These are phyloP conservation scores for Pseudobourletiella spinata DNA, from an alignment of 1,140 invertebrate species.

Conservation along the genomic window DNA sequence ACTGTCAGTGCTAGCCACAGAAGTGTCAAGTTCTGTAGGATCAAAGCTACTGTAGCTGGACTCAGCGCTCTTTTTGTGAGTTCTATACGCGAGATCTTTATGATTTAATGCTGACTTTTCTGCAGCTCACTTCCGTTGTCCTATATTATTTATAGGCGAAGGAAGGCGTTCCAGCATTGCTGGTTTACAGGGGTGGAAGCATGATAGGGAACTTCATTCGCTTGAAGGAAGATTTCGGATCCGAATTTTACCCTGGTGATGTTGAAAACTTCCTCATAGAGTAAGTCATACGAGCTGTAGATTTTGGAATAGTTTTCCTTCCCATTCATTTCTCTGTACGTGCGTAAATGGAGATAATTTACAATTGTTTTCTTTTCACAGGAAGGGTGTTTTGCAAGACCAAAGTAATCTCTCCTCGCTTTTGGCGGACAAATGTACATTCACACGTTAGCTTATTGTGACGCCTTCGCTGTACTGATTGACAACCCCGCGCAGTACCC, in stretches of 20 bases:
- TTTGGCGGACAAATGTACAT: constrained; percentile 1
- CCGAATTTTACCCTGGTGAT: constrained; percentile 83
- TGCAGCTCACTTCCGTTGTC: too few species aligned
- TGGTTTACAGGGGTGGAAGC: constrained; percentile 82
- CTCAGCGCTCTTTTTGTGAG: constrained; percentile 69
- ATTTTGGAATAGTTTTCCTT: too few species aligned
- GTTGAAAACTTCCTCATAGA: constrained; percentile 84
- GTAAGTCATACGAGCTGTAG: too few species aligned
- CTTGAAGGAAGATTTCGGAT: constrained; percentile 73
- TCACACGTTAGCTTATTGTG: neutral
- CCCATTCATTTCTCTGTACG: too few species aligned
- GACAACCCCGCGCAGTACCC: too few species aligned
- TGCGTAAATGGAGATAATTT: neutral
- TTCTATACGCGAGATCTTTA: too few species aligned
- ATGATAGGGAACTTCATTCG: constrained; percentile 89
- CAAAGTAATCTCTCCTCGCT: neutral
- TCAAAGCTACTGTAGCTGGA: constrained; percentile 55
- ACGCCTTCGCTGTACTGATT: too few species aligned
- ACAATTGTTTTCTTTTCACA: neutral
- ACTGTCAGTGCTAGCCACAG: constrained; percentile 70
- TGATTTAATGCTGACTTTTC: too few species aligned
- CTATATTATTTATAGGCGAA: too few species aligned
- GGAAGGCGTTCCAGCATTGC: constrained; percentile 79
- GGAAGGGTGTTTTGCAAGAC: constrained; percentile 7
- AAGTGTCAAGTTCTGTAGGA: constrained; percentile 83